phyloP scores from a whole-genome alignment of 2,888 invertebrate species.

The Mimachlamys varia region DNA sequence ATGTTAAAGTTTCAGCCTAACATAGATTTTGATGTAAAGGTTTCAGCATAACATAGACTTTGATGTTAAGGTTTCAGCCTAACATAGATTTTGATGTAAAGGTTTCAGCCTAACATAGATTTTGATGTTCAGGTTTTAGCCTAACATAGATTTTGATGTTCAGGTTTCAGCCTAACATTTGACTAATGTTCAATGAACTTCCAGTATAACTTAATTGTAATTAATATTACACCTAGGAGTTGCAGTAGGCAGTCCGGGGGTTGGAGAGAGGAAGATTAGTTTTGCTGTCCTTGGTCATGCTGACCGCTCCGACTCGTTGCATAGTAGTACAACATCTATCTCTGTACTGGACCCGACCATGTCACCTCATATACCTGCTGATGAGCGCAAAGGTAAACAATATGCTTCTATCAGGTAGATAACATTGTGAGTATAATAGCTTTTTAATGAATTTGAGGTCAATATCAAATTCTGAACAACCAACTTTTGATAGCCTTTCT shows the following conservation, averaged over 20 bases:
- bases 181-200: neutral
- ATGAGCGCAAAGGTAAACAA: slow-evolving; percentile 64
- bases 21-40: too few relatives aligned
- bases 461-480: neutral
- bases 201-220: neutral
- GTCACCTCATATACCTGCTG: slow-evolving; percentile 63
- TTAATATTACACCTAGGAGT: slow-evolving; percentile 42
- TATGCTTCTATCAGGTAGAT: neutral
- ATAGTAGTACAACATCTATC: slow-evolving; percentile 80
- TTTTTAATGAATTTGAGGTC: neutral
- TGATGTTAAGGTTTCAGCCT: too few relatives aligned
- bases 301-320: slow-evolving; percentile 80
- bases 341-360: slow-evolving; percentile 63
- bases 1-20: too few relatives aligned
- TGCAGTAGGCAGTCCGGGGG: slow-evolving; percentile 72
- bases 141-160: too few relatives aligned
- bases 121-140: too few relatives aligned
- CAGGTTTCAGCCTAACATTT: neutral
- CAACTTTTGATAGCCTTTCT: neutral
- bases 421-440: too few relatives aligned
- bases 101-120: too few relatives aligned
- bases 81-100: too few relatives aligned
- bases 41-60: too few relatives aligned
- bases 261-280: slow-evolving; percentile 80
- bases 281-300: slow-evolving; percentile 78